Conservation (phyloP, 2,797 vertebrate genomes). For the Tamandua tetradactyla region DNA sequence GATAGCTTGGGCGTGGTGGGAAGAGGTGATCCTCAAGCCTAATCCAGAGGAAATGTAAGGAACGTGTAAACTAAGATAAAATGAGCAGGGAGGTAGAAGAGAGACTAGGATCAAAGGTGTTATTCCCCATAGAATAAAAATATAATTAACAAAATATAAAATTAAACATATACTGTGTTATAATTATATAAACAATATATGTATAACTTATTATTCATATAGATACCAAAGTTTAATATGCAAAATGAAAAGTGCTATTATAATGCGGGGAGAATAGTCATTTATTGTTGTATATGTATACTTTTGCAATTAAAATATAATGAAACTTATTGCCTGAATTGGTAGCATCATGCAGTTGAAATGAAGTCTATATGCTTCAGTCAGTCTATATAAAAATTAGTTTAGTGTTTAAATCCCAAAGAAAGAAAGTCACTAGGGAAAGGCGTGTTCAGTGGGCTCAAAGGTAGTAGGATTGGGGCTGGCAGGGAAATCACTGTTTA, state of each 20-base stretch:
- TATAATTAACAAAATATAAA: too few species aligned
- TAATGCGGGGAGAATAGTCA: background rate
- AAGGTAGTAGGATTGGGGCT: background rate
- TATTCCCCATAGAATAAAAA: background rate
- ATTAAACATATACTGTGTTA: background rate
- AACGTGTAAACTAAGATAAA: background rate
- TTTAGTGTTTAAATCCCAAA: background rate
- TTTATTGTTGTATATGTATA: background rate
- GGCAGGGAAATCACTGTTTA: background rate
- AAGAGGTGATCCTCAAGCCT: background rate
- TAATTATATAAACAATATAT: background rate
- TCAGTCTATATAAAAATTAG: background rate
- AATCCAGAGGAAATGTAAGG: background rate
- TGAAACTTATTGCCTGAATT: background rate
- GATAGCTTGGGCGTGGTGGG: accelerated
- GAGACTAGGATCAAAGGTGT: background rate
- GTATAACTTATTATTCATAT: background rate
- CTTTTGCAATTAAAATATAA: background rate
- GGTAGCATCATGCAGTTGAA: background rate
- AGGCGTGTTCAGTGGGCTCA: background rate
- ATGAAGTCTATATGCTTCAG: background rate
- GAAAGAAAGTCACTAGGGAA: background rate
- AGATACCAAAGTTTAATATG: background rate
- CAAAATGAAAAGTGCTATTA: background rate
- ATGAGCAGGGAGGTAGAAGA: background rate